These are phyloP conservation scores for Pseudomyrmex flavicornis DNA, from an alignment of 1,140 invertebrate genomes.

Conservation along the genomic window DNA sequence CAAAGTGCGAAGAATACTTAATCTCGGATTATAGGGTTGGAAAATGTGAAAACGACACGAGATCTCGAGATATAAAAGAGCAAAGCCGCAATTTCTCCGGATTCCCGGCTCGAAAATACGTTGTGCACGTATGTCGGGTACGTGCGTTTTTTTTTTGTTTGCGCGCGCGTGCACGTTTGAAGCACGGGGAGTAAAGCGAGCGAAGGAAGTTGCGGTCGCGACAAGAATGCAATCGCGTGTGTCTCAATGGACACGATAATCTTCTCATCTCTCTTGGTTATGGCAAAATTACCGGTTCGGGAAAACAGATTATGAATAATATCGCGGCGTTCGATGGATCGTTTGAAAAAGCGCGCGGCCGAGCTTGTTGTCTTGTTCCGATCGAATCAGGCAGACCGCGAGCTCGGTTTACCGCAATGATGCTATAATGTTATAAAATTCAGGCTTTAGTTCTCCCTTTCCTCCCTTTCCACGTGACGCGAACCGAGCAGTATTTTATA, in stretches of 20 bases:
- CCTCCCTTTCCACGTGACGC: neutral
- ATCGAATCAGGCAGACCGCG: neutral
- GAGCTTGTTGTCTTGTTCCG: neutral
- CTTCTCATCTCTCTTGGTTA: neutral
- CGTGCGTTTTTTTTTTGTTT: neutral
- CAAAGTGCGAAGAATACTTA: neutral
- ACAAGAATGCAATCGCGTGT: constrained; percentile 17
- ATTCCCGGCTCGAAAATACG: constrained; percentile 15
- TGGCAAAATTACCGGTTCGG: constrained; percentile 15
- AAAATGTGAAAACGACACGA: constrained; percentile 18
- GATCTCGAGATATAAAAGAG: constrained; percentile 45
- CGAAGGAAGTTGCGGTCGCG: constrained; percentile 31
- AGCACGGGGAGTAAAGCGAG: neutral
- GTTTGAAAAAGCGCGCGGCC: neutral
- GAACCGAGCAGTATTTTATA: constrained; percentile 5
- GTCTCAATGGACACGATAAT: neutral
- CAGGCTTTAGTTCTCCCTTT: neutral
- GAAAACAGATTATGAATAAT: constrained; percentile 17
- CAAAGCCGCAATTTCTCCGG: constrained; percentile 11
- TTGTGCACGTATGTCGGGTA: constrained; percentile 14
- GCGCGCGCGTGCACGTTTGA: neutral
- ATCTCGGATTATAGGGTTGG: constrained; percentile 29
- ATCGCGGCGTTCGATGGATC: neutral
- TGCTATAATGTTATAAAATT: neutral
- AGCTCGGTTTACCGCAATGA: neutral